These are phyloP conservation scores for Erebia epiphron DNA, from an alignment of 2,888 invertebrate species.

Conservation along the genomic window DNA sequence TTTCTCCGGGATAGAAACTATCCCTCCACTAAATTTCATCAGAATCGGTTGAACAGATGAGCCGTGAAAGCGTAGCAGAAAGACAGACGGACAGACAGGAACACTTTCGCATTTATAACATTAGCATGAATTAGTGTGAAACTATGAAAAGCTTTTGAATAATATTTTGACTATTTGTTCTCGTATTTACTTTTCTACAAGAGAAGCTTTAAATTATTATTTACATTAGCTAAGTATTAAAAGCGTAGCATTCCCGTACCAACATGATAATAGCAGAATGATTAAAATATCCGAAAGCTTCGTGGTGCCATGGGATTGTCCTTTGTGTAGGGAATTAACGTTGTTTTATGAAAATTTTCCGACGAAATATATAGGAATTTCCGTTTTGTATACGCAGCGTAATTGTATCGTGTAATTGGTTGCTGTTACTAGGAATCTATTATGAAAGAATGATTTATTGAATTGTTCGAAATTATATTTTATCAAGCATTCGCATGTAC, in stretches of 20 bases:
- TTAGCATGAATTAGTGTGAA: background rate
- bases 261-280: conserved; percentile 19
- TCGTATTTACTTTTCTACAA: no score
- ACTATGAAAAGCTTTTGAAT: no score
- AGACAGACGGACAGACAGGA: background rate
- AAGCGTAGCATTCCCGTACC: background rate
- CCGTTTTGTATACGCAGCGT: background rate
- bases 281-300: conserved; percentile 27
- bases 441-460: conserved; percentile 3
- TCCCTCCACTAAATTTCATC: no score
- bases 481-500: conserved; percentile 3
- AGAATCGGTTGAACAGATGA: no score
- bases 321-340: conserved; percentile 23
- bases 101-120: background rate
- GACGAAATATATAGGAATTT: background rate
- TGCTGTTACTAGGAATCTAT: conserved; percentile 1
- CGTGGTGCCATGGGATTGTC: conserved; percentile 14
- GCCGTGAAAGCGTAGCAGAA: no score
- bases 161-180: background rate
- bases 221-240: background rate
- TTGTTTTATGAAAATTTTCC: conserved; percentile 24
- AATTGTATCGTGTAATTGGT: conserved; percentile 2
- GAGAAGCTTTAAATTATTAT: no score
- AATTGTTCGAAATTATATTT: conserved; percentile 7
- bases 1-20: no score